Base-by-base conservation (phyloP, 2,888 invertebrate genomes). In the Camptogramma bilineatum region DNA sequence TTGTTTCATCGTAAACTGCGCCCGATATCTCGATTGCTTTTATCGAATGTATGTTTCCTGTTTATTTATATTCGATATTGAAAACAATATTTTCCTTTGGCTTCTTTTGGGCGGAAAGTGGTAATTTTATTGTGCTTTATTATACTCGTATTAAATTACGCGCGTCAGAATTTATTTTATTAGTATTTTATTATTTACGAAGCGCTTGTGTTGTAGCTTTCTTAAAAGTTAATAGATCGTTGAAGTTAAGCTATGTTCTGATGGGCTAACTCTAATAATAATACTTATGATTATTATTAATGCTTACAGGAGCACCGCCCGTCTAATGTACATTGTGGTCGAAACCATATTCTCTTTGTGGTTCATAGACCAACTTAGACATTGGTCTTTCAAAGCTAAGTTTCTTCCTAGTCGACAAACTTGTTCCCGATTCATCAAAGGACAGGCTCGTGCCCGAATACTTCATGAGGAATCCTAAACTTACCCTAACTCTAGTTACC, bases 21-120 rank as follows among this genome's bases (percentile, higher is more conserved):
- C 77, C 79, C 74, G 84, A 78, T 82, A 85, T 83, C 86, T 82
- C 77, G 87, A 89, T 88, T 88, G 86, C 84, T 86, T 88, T 84
- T 86, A 87, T 85, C 86, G 82, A 85, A 85, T 86, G 82, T 69
- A 63, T 69, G 64, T 69, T 69, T 64, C 63, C 53, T 68, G 46
- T 68, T 70, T 66, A 65, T 68, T 68, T 72, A 64, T 68, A 66
- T 68, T 68, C 61, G 62, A 66, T 52, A 56, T 56, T 50, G 56
- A 48, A 56, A 56, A 50, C 21, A 21, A 19, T 34, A 7, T 47
- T 55, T 55, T 64, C 52, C 57, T 54, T 28, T 63, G 59, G 34
- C 34, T 39, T 39, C 13, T 39, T 34, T 34, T 39, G 10, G 7
- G 28, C 28, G 24, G 3, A 13, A 10, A 9, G 31, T 31, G 31